Evolutionary conservation across 1,140 invertebrate genomes (phyloP).

Genomic region (Lucilia sericata): DNA sequence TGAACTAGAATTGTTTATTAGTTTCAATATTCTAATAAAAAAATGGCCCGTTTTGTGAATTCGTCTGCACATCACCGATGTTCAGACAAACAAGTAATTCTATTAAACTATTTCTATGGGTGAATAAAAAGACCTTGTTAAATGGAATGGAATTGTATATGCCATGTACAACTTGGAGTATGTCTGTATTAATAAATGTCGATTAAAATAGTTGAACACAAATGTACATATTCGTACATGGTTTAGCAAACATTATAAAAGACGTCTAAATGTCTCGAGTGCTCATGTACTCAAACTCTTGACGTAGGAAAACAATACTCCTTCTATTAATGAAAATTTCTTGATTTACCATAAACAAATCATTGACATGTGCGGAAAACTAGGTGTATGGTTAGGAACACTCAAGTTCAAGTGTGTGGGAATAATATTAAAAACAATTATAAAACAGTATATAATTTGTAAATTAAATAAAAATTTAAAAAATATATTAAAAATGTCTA

Average conservation of each 20-base stretch:
- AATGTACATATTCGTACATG: neutral
- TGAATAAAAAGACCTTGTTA: slow-evolving; percentile 11
- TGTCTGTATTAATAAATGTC: neutral
- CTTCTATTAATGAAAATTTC: neutral
- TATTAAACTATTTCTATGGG: slow-evolving; percentile 18
- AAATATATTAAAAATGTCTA: neutral
- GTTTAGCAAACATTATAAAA: neutral
- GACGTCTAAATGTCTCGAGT: slow-evolving; percentile 15
- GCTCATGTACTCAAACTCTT: neutral
- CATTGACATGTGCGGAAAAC: neutral
- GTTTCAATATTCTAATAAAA: no score
- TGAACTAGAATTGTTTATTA: no score
- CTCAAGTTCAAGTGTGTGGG: neutral
- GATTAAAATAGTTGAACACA: neutral
- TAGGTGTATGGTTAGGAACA: neutral
- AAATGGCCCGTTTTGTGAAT: neutral
- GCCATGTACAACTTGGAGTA: neutral
- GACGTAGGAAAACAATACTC: neutral
- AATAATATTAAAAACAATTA: neutral
- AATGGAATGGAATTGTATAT: neutral
- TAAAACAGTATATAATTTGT: neutral
- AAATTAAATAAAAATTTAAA: neutral
- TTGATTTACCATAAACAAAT: neutral
- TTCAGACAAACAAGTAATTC: neutral
- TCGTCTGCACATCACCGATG: neutral